These are phyloP conservation scores for Astyanax mexicanus DNA, from an alignment of 2,797 vertebrate species.

Conservation along the genomic window DNA sequence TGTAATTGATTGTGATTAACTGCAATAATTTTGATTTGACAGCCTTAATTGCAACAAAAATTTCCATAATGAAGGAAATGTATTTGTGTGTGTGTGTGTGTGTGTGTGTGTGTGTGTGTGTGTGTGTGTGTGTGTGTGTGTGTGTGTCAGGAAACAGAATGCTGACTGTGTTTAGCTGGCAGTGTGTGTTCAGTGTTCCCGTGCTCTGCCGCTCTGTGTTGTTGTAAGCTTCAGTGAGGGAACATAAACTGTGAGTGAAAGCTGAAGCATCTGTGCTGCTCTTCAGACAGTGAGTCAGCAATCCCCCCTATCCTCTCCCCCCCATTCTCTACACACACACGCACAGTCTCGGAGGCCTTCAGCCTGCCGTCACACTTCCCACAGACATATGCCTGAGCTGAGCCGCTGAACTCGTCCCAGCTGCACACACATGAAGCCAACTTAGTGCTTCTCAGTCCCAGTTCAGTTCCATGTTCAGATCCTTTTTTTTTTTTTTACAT, in stretches of 20 bases:
- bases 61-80: too few relatives aligned
- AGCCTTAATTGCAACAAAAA: too few relatives aligned
- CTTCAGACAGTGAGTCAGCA: slow-evolving; percentile 31
- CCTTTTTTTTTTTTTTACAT: not conserved
- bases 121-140: slow-evolving; percentile 1
- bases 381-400: slow-evolving; percentile 2
- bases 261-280: not conserved
- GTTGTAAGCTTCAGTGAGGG: slow-evolving; percentile 8
- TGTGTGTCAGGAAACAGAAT: not conserved
- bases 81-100: slow-evolving; percentile 5
- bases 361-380: not conserved
- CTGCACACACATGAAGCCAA: not conserved
- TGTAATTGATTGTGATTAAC: too few relatives aligned
- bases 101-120: slow-evolving; percentile 4
- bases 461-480: not conserved
- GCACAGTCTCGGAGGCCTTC: slow-evolving; percentile 3
- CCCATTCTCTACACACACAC: not conserved
- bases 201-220: not conserved
- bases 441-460: not conserved
- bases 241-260: slow-evolving; percentile 24
- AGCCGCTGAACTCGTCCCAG: slow-evolving; percentile 1
- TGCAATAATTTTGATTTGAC: too few relatives aligned
- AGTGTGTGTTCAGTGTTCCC: slow-evolving; percentile 24
- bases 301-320: not conserved
- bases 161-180: slow-evolving; percentile 25